Evolutionary conservation across 1,140 invertebrate genomes (phyloP).

Genomic region (Eriosoma lanigerum): DNA sequence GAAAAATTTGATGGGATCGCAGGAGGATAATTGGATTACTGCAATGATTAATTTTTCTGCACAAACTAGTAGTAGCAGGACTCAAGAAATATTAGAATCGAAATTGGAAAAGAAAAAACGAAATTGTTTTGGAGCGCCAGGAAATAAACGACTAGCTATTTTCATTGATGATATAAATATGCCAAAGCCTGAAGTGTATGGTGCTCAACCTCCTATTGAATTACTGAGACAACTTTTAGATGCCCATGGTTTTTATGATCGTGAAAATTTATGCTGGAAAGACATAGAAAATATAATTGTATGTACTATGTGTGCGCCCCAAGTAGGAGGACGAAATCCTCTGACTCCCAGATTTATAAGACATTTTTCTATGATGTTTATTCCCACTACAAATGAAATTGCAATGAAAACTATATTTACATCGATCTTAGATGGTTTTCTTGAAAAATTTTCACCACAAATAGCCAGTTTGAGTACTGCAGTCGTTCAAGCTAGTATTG

Average conservation of each 20-base stretch:
- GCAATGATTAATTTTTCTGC: slow-evolving; percentile 84
- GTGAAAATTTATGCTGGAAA: slow-evolving; percentile 85
- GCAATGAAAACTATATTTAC: slow-evolving; percentile 79
- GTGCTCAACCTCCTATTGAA: slow-evolving; percentile 88
- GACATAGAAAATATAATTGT: slow-evolving; percentile 82
- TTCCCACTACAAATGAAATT: slow-evolving; percentile 72
- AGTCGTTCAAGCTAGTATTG: slow-evolving; percentile 28
- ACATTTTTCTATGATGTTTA: slow-evolving; percentile 79
- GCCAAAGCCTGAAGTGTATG: slow-evolving; percentile 81
- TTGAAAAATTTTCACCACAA: slow-evolving; percentile 19
- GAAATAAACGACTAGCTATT: slow-evolving; percentile 79
- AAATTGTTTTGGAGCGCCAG: slow-evolving; percentile 78
- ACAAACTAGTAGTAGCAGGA: slow-evolving; percentile 78
- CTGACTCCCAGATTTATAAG: slow-evolving; percentile 80
- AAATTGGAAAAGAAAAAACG: slow-evolving; percentile 81
- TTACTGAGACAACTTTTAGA: slow-evolving; percentile 81
- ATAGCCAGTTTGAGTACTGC: slow-evolving; percentile 3
- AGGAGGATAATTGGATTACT: slow-evolving; percentile 68
- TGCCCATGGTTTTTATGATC: slow-evolving; percentile 80
- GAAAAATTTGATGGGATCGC: slow-evolving; percentile 62
- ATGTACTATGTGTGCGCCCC: slow-evolving; percentile 79
- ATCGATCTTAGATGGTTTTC: slow-evolving; percentile 59
- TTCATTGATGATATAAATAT: slow-evolving; percentile 94
- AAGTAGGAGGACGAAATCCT: slow-evolving; percentile 82
- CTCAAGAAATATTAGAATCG: slow-evolving; percentile 78